These are phyloP conservation scores for Hyperopisus bebe DNA, from an alignment of 2,113 vertebrate species.

Conservation along the genomic window DNA sequence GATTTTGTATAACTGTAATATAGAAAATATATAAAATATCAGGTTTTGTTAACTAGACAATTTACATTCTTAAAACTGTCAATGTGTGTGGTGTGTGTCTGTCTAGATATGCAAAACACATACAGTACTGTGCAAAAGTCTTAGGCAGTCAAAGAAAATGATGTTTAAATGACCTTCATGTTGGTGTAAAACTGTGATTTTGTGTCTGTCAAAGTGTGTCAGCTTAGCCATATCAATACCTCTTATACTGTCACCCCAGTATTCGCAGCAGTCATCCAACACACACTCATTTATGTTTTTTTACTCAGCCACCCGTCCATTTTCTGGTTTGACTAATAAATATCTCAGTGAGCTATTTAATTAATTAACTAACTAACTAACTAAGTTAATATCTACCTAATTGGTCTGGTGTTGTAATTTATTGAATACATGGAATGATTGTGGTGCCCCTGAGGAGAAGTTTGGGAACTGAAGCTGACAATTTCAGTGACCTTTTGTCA, in stretches of 20 bases:
- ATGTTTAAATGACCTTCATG: not conserved
- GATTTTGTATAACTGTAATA: not conserved
- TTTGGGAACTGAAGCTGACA: not conserved
- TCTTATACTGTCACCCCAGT: not conserved
- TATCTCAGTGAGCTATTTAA: not conserved
- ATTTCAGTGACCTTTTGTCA: not conserved
- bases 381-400: not conserved
- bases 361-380: not conserved
- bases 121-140: not conserved
- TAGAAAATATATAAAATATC: not conserved
- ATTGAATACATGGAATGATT: not conserved
- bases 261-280: not conserved
- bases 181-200: not conserved
- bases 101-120: not conserved
- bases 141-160: not conserved
- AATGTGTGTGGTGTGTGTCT: not conserved
- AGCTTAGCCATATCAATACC: not conserved
- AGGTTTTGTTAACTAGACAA: not conserved
- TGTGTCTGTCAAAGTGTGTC: not conserved
- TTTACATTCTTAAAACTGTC: not conserved
- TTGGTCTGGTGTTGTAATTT: not conserved
- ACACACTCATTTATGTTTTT: not conserved
- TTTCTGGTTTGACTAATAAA: not conserved
- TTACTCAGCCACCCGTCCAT: not conserved
- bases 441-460: not conserved